Percentiles rank a stretch among this genome's conserved stretches.
Evolutionary conservation across 2,888 invertebrate genomes (phyloP).

Genomic region (Molanna angustata): DNA sequence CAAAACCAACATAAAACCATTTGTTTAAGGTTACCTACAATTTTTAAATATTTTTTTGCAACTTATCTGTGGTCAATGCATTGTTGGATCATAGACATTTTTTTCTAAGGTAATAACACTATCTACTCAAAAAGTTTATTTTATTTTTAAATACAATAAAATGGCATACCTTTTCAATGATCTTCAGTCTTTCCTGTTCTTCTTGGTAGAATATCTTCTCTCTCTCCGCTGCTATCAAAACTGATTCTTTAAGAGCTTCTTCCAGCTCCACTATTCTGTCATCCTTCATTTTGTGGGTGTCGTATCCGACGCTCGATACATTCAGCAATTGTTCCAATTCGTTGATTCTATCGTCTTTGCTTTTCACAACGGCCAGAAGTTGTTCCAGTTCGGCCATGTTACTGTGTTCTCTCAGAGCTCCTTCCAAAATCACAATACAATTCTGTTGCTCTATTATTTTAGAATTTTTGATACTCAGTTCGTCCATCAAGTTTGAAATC

Average conservation of each 20-base stretch:
- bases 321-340: constrained; percentile 69
- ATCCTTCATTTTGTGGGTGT: constrained; percentile 51
- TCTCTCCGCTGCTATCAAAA: constrained; percentile 66
- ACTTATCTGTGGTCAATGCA: too few species aligned
- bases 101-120: not conserved
- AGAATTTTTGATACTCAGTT: constrained; percentile 51
- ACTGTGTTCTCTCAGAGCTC: constrained; percentile 54
- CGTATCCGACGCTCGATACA: constrained; percentile 38
- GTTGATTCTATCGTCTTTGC: constrained; percentile 67
- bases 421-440: constrained; percentile 54
- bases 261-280: constrained; percentile 71
- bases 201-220: constrained; percentile 64
- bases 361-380: constrained; percentile 54
- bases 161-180: constrained; percentile 60
- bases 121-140: not conserved
- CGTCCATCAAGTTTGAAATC: constrained; percentile 48
- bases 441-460: constrained; percentile 56
- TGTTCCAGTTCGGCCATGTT: constrained; percentile 59
- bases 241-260: constrained; percentile 80
- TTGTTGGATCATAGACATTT: too few species aligned
- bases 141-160: not conserved
- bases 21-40: too few species aligned
- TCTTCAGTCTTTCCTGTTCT: constrained; percentile 60
- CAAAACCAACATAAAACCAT: too few species aligned
- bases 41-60: too few species aligned